phyloP scores from a whole-genome alignment of 2,113 vertebrate species.

The Cochlearius cochlearius region DNA sequence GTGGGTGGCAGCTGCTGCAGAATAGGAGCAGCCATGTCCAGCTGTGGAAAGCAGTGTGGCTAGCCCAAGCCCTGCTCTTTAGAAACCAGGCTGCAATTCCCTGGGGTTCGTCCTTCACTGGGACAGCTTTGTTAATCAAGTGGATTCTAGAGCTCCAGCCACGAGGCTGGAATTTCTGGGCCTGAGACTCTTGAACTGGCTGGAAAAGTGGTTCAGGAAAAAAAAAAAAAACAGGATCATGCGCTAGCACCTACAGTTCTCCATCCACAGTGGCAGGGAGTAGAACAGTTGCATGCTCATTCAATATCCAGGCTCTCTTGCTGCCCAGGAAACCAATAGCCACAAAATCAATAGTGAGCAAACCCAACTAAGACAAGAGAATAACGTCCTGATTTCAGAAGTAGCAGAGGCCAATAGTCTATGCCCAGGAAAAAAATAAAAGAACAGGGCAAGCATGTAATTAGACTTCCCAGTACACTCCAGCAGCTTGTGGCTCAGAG shows the following conservation, averaged over 20 bases:
- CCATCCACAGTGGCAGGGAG: not conserved
- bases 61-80: not conserved
- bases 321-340: conserved; percentile 23
- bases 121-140: not conserved
- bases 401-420: not conserved
- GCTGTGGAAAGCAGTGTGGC: conserved; percentile 30
- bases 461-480: conserved; percentile 33
- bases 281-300: not conserved
- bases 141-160: not conserved
- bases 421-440: conserved; percentile 5
- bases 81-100: conserved; percentile 16
- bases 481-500: conserved; percentile 24
- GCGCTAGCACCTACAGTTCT: not conserved
- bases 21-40: not conserved
- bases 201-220: not conserved
- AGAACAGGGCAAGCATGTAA: conserved; percentile 1
- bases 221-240: not conserved
- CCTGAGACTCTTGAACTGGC: not conserved
- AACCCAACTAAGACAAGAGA: conserved; percentile 8
- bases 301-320: not conserved
- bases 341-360: not conserved
- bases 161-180: not conserved
- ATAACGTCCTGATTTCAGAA: not conserved
- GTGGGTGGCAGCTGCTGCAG: conserved; percentile 38
- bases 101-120: not conserved